phyloP scores from a whole-genome alignment of 2,888 invertebrate genomes.

The Mylabris sibirica region DNA sequence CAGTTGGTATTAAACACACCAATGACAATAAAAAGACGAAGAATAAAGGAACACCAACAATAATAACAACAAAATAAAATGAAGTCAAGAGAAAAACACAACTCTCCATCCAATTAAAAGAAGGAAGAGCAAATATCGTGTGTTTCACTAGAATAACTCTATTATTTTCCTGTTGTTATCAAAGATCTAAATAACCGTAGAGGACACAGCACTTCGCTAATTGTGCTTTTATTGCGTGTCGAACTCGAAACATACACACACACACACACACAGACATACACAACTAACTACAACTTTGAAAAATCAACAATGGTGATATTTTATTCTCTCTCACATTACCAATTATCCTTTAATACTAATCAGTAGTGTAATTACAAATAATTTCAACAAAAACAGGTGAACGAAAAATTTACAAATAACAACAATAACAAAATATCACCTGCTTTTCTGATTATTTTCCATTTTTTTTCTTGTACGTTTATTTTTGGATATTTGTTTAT shows the following conservation, averaged over 20 bases:
- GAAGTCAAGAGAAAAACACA: conserved; percentile 18
- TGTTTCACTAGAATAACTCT: conserved; percentile 58
- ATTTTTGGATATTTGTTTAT: background rate
- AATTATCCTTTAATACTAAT: background rate
- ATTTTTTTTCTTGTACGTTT: background rate
- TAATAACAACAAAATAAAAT: background rate
- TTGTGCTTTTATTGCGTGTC: conserved; percentile 57
- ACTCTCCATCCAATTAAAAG: conserved; percentile 52
- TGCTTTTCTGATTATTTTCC: background rate
- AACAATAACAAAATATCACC: background rate
- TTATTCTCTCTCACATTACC: background rate
- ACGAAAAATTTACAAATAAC: background rate
- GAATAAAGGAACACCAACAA: background rate
- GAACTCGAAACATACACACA: conserved; percentile 32
- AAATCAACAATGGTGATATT: background rate
- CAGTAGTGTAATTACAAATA: background rate
- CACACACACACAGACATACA: conserved; percentile 14
- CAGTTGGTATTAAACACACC: conserved; percentile 29
- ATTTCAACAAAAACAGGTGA: background rate
- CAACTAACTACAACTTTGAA: conserved; percentile 8
- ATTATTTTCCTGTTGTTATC: conserved; percentile 57
- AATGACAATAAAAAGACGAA: background rate
- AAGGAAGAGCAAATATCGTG: conserved; percentile 57
- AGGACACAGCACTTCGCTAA: conserved; percentile 59
- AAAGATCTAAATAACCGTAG: conserved; percentile 60